Evolutionary conservation across 2,113 vertebrate species (phyloP).

Genomic region (Lanius collurio): DNA sequence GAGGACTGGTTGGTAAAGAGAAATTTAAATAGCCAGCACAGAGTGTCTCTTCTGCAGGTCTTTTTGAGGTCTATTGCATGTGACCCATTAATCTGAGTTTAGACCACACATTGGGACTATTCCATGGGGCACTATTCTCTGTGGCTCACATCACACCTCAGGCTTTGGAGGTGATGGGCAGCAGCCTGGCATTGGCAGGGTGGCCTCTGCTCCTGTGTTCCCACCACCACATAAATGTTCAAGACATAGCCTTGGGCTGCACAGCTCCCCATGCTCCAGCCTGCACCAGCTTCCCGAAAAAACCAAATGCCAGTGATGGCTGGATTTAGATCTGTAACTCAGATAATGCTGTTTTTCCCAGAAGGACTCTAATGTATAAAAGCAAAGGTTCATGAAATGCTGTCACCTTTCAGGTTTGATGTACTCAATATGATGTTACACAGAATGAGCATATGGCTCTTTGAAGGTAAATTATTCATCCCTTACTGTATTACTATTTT

Average conservation of each 20-base stretch:
- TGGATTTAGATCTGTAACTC: neutral
- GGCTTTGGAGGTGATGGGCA: accelerated
- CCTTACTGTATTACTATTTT: neutral
- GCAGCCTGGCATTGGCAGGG: neutral
- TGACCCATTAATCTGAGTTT: neutral
- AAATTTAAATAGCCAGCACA: neutral
- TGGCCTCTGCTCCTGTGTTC: neutral
- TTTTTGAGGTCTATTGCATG: neutral
- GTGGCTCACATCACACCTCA: neutral
- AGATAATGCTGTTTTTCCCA: neutral
- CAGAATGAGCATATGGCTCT: neutral
- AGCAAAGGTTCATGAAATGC: neutral
- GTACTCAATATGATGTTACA: neutral
- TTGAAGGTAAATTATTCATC: neutral
- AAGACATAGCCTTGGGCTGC: neutral
- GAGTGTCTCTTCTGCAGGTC: neutral
- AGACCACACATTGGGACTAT: neutral
- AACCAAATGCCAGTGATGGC: neutral
- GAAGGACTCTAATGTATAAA: neutral
- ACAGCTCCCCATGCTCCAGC: accelerated
- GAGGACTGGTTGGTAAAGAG: neutral
- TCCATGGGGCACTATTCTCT: neutral
- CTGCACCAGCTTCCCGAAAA: neutral
- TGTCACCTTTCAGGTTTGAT: neutral
- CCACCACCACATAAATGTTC: neutral